A percentile compares a stretch with the other conserved stretches of the same genome.
These are phyloP conservation scores for Bubalus kerabau DNA, from an alignment of 2,113 vertebrate genomes.

Conservation along the genomic window DNA sequence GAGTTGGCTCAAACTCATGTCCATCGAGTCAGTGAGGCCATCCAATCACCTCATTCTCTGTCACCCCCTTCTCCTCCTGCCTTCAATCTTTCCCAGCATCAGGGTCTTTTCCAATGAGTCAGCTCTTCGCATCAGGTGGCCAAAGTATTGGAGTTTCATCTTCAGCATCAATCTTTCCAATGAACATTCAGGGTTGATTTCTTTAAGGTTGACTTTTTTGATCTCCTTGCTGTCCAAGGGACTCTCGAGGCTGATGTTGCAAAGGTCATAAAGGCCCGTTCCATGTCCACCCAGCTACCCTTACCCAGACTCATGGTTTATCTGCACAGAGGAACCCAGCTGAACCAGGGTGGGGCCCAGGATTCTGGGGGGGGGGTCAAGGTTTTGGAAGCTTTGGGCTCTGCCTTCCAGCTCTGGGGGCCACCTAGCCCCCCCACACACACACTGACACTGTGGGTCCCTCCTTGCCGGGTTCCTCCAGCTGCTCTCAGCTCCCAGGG, in stretches of 20 bases:
- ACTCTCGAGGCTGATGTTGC: not conserved
- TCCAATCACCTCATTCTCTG: not conserved
- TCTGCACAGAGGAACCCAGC: not conserved
- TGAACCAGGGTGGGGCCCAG: not conserved
- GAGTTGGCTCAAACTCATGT: not conserved
- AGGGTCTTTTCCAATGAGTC: not conserved
- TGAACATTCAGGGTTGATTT: not conserved
- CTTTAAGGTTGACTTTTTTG: not conserved
- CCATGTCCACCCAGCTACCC: accelerated
- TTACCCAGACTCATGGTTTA: not conserved
- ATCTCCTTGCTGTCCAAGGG: not conserved
- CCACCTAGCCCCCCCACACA: not conserved
- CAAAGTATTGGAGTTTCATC: not conserved
- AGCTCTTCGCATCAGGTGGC: not conserved
- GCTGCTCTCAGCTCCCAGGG: not conserved
- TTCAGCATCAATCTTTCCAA: not conserved
- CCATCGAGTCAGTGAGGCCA: not conserved
- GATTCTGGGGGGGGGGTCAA: not conserved
- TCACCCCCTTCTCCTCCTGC: not conserved
- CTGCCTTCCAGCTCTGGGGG: not conserved
- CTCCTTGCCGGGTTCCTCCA: accelerated
- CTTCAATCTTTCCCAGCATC: not conserved
- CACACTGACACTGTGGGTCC: too few relatives aligned
- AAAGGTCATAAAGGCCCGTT: not conserved
- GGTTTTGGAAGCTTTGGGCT: not conserved